Conservation (phyloP, 2,888 invertebrate species). For the Trisateles emortualis region DNA sequence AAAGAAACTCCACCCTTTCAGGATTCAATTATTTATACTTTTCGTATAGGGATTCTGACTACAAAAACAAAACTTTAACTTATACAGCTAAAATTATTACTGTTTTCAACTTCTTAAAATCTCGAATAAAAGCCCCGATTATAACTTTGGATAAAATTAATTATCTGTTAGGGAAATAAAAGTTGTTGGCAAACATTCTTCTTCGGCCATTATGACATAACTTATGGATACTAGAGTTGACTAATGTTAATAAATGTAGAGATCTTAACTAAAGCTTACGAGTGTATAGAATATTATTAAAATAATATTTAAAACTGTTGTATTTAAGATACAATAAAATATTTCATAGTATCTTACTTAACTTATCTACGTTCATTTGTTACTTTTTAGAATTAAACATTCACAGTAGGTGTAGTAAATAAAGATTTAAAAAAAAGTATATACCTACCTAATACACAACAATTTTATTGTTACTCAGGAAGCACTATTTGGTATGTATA, state of each 20-base stretch:
- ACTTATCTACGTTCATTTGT: too few species aligned
- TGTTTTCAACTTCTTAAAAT: slow-evolving; percentile 40
- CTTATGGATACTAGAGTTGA: slow-evolving; percentile 12
- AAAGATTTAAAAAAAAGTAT: too few species aligned
- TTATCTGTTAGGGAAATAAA: slow-evolving; percentile 26
- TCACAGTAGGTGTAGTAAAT: too few species aligned
- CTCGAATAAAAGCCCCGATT: slow-evolving; percentile 42
- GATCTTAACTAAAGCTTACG: not conserved
- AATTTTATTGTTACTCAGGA: too few species aligned
- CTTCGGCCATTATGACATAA: slow-evolving; percentile 4
- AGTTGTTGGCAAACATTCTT: slow-evolving; percentile 12
- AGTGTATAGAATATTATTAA: too few species aligned
- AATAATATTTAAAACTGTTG: too few species aligned
- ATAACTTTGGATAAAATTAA: slow-evolving; percentile 34
- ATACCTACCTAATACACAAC: too few species aligned
- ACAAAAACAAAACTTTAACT: slow-evolving; percentile 7
- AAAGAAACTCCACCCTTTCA: too few species aligned
- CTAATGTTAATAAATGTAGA: not conserved
- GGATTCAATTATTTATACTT: not conserved
- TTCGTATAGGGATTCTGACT: slow-evolving; percentile 7
- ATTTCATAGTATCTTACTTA: too few species aligned
- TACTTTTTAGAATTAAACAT: too few species aligned
- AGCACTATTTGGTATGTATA: too few species aligned
- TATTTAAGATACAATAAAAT: too few species aligned
- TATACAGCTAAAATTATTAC: slow-evolving; percentile 34